Evolutionary conservation across 1,140 invertebrate species (phyloP).

Genomic region (Cheumatopsyche charites): DNA sequence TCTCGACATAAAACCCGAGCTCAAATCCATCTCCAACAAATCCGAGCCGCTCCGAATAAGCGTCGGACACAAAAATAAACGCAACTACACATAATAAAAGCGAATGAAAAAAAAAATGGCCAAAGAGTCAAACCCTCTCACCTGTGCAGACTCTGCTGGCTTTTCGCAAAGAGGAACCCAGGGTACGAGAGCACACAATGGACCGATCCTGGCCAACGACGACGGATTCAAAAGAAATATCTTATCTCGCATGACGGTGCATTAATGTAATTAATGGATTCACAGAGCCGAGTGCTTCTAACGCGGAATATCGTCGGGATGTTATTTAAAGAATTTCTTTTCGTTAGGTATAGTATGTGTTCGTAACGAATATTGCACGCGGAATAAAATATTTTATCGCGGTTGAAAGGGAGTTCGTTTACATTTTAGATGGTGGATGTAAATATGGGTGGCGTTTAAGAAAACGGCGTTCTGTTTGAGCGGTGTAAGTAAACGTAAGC

Average conservation of each 20-base stretch:
- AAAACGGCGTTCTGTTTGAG: too few species aligned
- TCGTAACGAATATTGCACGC: not conserved
- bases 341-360: not conserved
- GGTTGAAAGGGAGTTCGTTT: constrained; percentile 25
- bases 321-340: constrained; percentile 10
- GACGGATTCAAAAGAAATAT: constrained; percentile 34
- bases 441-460: constrained; percentile 7
- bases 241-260: constrained; percentile 42
- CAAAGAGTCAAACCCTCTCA: not conserved
- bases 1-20: too few species aligned
- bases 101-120: not conserved
- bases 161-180: not conserved
- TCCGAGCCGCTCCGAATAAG: too few species aligned
- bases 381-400: too few species aligned
- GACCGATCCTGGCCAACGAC: not conserved
- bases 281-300: not conserved
- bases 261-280: constrained; percentile 44
- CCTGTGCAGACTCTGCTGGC: too few species aligned
- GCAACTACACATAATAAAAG: too few species aligned
- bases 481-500: too few species aligned
- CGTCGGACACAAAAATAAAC: too few species aligned
- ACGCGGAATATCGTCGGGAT: not conserved
- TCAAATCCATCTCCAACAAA: too few species aligned
- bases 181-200: not conserved
- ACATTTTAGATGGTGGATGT: constrained; percentile 20